These are phyloP conservation scores for Pogonomyrmex barbatus DNA, from an alignment of 1,140 invertebrate species.

Conservation along the genomic window DNA sequence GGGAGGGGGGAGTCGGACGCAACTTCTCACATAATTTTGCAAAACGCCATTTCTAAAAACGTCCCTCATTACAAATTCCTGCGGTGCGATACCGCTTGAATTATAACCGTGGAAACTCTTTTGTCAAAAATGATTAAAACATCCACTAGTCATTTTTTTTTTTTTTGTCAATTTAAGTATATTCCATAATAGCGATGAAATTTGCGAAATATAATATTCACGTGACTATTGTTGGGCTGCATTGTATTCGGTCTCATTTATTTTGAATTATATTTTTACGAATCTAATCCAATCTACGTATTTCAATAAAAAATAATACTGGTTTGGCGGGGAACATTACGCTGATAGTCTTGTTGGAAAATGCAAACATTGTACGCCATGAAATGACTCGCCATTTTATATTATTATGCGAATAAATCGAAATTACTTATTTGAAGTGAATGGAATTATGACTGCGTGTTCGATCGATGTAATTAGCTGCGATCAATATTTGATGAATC, in stretches of 20 bases:
- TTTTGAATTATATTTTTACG: slow-evolving; percentile 17
- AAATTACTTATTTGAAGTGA: slow-evolving; percentile 50
- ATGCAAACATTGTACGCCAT: not conserved
- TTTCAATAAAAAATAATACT: not conserved
- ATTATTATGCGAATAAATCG: slow-evolving; percentile 24
- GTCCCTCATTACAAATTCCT: not conserved
- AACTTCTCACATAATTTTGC: not conserved
- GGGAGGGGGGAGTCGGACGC: not conserved
- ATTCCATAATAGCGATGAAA: not conserved
- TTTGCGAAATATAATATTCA: slow-evolving; percentile 8
- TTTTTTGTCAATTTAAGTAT: not conserved
- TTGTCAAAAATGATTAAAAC: not conserved
- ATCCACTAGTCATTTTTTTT: not conserved
- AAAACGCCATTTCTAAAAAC: not conserved
- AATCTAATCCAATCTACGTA: not conserved
- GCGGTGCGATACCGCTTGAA: not conserved
- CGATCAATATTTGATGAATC: slow-evolving; percentile 52
- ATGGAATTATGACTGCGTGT: slow-evolving; percentile 51
- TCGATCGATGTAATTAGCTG: slow-evolving; percentile 50
- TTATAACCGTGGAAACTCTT: not conserved
- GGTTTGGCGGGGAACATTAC: not conserved
- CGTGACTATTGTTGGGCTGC: not conserved
- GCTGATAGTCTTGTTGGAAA: not conserved
- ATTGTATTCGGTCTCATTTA: not conserved
- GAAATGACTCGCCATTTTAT: not conserved